These are phyloP conservation scores for Edolisoma coerulescens DNA, from an alignment of 2,113 vertebrate species.

Conservation along the genomic window DNA sequence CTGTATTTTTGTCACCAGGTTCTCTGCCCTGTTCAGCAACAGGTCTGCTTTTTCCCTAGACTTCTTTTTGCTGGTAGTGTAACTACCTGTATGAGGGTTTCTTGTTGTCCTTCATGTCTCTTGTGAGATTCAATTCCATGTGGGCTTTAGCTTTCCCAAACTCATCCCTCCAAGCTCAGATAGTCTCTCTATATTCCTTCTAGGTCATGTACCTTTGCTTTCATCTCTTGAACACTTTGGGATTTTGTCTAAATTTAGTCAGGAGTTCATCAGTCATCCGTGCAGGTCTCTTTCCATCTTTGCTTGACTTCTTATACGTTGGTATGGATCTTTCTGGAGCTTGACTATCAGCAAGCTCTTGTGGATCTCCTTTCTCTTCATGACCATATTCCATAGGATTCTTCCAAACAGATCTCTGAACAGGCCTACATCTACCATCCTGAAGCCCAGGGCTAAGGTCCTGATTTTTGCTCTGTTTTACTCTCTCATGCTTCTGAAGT, in stretches of 20 bases:
- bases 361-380: not conserved
- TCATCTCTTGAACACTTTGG: not conserved
- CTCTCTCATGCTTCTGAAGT: not conserved
- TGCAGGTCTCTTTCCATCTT: not conserved
- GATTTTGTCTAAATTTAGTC: not conserved
- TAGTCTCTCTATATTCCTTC: not conserved
- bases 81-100: not conserved
- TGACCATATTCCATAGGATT: not conserved
- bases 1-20: not conserved
- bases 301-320: not conserved
- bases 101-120: not conserved
- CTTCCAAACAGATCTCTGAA: not conserved
- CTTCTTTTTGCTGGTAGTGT: not conserved
- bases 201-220: not conserved
- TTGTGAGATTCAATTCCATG: not conserved
- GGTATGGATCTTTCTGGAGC: not conserved
- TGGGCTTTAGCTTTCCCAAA: not conserved
- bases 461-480: not conserved
- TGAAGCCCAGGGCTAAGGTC: not conserved
- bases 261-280: not conserved
- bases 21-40: not conserved
- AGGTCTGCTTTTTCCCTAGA: not conserved
- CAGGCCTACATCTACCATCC: not conserved
- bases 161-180: not conserved
- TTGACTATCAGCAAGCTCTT: not conserved